Conservation (phyloP, 1,140 invertebrate genomes). For the Drosophila parvula region DNA sequence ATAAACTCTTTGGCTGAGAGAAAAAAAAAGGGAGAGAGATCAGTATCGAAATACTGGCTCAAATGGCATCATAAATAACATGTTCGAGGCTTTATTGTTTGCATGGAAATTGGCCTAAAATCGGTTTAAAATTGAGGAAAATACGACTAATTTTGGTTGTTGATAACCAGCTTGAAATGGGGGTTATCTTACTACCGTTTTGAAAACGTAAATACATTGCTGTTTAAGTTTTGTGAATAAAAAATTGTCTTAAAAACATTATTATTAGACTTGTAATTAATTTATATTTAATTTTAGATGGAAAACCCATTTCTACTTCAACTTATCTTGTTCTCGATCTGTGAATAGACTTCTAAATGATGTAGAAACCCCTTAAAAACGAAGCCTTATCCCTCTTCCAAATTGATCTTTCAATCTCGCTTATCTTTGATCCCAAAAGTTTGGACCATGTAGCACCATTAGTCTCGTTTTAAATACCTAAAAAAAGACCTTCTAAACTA, state of each 20-base stretch:
- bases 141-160: background rate
- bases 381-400: background rate
- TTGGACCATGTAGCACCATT: slow-evolving; percentile 38
- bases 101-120: background rate
- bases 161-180: background rate
- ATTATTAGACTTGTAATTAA: background rate
- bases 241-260: background rate
- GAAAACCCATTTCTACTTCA: accelerated
- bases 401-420: slow-evolving; percentile 30
- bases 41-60: slow-evolving; percentile 30
- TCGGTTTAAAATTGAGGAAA: background rate
- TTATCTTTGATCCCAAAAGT: slow-evolving; percentile 33
- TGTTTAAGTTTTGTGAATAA: background rate
- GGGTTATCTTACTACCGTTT: background rate
- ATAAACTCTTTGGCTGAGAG: slow-evolving; percentile 39
- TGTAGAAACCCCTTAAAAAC: background rate
- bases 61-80: slow-evolving; percentile 59
- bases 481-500: slow-evolving; percentile 33
- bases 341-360: background rate
- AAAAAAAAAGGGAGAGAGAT: slow-evolving; percentile 17
- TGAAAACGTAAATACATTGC: background rate
- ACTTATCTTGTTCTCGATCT: background rate
- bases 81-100: slow-evolving; percentile 28
- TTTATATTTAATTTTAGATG: background rate
- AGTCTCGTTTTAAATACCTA: slow-evolving; percentile 32